Evolutionary conservation across 30 jellyfish, hydroid and myxozoan genomes (phyloP).

Genomic region (Aurelia coerulea): DNA sequence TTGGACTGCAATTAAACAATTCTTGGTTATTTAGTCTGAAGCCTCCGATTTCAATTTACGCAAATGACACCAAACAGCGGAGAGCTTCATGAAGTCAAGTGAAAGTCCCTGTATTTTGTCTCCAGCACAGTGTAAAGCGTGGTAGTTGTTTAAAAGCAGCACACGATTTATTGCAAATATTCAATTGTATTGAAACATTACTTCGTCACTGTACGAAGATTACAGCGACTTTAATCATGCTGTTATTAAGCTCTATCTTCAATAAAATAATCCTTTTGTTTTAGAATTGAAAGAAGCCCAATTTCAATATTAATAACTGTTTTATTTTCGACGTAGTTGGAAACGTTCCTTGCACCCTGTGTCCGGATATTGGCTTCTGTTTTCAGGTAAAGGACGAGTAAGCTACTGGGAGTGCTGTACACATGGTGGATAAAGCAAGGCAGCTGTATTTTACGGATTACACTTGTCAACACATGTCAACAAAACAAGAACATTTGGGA

Average conservation of each 20-base stretch:
- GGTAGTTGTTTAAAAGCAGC: not conserved
- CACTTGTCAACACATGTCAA: too few relatives aligned
- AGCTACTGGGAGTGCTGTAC: not conserved
- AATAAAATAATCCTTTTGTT: constrained; percentile 27
- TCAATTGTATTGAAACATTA: not conserved
- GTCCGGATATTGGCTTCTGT: not conserved
- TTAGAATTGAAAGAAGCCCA: not conserved
- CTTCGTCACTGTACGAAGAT: not conserved
- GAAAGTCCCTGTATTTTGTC: not conserved
- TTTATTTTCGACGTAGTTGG: not conserved
- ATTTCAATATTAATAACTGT: constrained; percentile 7
- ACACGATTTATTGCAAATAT: constrained; percentile 36
- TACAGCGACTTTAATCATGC: constrained; percentile 33
- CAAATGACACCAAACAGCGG: too few relatives aligned
- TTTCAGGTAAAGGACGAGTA: not conserved
- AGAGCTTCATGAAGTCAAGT: not conserved
- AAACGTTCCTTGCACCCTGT: not conserved
- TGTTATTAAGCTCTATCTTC: constrained; percentile 37
- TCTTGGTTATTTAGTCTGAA: too few relatives aligned
- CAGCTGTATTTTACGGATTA: not conserved
- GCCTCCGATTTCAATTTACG: too few relatives aligned
- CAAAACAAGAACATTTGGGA: too few relatives aligned
- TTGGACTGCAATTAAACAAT: too few relatives aligned
- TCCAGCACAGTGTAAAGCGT: constrained; percentile 3
- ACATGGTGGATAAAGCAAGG: not conserved